These are phyloP conservation scores for Agrotis clavis DNA, from an alignment of 2,888 invertebrate genomes.

Conservation along the genomic window DNA sequence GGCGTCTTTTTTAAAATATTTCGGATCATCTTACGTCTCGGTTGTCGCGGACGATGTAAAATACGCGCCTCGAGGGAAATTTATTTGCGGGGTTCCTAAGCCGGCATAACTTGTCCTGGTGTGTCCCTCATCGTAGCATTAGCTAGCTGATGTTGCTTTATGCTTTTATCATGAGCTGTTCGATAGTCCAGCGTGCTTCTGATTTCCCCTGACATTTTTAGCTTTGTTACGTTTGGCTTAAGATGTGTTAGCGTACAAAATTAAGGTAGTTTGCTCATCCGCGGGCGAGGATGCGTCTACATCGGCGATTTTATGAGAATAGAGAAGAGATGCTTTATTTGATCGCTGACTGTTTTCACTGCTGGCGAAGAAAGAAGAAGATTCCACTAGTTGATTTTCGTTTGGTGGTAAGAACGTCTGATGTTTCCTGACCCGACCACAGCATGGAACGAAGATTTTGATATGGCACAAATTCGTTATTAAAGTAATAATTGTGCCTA, in stretches of 20 bases:
- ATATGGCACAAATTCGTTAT: too few relatives aligned
- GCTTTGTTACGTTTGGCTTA: constrained; percentile 33
- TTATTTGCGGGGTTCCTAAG: constrained; percentile 84
- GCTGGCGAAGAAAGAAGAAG: too few relatives aligned
- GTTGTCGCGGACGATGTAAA: constrained; percentile 77
- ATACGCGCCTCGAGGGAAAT: constrained; percentile 88
- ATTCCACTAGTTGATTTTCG: too few relatives aligned
- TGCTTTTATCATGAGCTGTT: constrained; percentile 60
- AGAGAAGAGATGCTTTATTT: too few relatives aligned
- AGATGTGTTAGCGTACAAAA: background rate
- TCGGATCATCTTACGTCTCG: constrained; percentile 78
- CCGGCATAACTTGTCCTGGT: constrained; percentile 82
- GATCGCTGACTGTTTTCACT: too few relatives aligned
- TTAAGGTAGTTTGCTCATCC: background rate
- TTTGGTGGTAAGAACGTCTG: too few relatives aligned
- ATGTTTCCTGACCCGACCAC: too few relatives aligned
- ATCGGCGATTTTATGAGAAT: too few relatives aligned
- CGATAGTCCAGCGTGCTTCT: constrained; percentile 53
- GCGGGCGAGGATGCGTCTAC: too few relatives aligned
- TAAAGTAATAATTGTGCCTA: too few relatives aligned
- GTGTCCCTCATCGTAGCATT: constrained; percentile 73
- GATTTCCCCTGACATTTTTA: constrained; percentile 60
- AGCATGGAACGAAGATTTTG: too few relatives aligned
- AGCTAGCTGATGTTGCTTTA: constrained; percentile 56
- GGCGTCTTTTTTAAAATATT: constrained; percentile 77